A percentile compares a stretch with the other conserved stretches of the same genome.
Conservation (phyloP, 2,797 vertebrate genomes). For the Pseudochromis fuscus region DNA sequence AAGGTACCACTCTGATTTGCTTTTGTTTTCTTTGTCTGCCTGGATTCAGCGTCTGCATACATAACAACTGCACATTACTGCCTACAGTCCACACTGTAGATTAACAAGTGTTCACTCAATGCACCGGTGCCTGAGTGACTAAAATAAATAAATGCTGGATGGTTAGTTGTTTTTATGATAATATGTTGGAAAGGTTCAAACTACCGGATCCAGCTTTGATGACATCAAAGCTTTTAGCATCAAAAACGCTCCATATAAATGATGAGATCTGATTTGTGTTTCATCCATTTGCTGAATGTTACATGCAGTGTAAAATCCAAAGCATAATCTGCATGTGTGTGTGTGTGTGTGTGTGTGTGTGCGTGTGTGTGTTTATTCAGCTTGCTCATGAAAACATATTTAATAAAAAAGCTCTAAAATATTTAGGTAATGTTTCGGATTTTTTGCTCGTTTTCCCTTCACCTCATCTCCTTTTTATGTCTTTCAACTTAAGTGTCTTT, state of each 20-base stretch:
- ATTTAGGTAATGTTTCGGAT: background rate
- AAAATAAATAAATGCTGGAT: background rate
- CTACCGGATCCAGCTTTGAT: slow-evolving; percentile 1
- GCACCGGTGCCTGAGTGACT: background rate
- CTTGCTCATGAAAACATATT: background rate
- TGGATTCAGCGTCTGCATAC: slow-evolving; percentile 31
- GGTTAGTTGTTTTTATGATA: slow-evolving; percentile 1
- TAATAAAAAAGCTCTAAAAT: background rate
- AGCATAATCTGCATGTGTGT: no score
- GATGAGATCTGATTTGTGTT: slow-evolving; percentile 2
- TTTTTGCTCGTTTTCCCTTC: background rate
- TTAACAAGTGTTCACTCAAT: slow-evolving; percentile 18
- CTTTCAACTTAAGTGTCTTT: background rate
- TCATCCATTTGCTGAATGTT: background rate
- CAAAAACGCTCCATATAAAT: background rate
- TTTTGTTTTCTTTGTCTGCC: slow-evolving; percentile 28
- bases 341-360: no score
- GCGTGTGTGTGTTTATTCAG: background rate
- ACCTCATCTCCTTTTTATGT: background rate
- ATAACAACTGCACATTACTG: background rate
- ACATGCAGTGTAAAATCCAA: background rate
- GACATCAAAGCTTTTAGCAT: background rate
- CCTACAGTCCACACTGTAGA: background rate
- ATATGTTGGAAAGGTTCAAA: slow-evolving; percentile 1
- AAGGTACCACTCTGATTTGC: slow-evolving; percentile 86